A percentile compares a stretch with the other conserved stretches of the same genome.
Evolutionary conservation across 23 tunicate species (phyloP).

Genomic region (Corella eumyota): DNA sequence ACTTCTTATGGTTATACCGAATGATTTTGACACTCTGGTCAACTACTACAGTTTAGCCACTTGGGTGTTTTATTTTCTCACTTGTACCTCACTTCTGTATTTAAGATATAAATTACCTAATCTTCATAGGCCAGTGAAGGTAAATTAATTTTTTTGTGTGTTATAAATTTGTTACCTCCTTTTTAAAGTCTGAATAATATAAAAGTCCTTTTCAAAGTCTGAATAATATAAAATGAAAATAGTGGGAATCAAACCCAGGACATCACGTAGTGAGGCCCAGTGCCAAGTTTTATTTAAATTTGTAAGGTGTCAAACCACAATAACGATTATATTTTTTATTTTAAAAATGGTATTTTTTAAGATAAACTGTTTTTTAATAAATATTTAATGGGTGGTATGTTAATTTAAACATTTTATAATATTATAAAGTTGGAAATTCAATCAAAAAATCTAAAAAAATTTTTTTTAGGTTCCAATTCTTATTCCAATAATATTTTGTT

Average conservation of each 20-base stretch:
- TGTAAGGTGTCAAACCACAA: too few relatives aligned
- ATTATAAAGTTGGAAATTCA: background rate
- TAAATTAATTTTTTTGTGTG: background rate
- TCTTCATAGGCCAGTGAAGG: slow-evolving; percentile 69
- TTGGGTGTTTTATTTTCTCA: slow-evolving; percentile 62
- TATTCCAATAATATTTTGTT: slow-evolving; percentile 62
- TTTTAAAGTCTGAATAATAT: too few relatives aligned
- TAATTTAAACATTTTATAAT: background rate
- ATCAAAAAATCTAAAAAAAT: background rate
- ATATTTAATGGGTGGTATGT: background rate
- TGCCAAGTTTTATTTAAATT: too few relatives aligned
- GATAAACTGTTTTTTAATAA: too few relatives aligned
- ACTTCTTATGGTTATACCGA: slow-evolving; percentile 80
- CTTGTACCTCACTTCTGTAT: slow-evolving; percentile 64
- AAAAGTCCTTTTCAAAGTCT: too few relatives aligned
- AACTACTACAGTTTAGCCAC: slow-evolving; percentile 86
- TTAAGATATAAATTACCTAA: slow-evolving; percentile 64
- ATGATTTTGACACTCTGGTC: slow-evolving; percentile 84
- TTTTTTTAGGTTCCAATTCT: slow-evolving; percentile 52
- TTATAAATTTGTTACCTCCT: too few relatives aligned
- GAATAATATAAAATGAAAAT: too few relatives aligned
- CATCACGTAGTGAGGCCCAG: too few relatives aligned
- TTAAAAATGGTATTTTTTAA: too few relatives aligned
- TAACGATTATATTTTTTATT: background rate
- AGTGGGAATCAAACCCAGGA: too few relatives aligned